These are phyloP conservation scores for Leptodirus hochenwartii DNA, from an alignment of 2,888 invertebrate genomes.

Conservation along the genomic window DNA sequence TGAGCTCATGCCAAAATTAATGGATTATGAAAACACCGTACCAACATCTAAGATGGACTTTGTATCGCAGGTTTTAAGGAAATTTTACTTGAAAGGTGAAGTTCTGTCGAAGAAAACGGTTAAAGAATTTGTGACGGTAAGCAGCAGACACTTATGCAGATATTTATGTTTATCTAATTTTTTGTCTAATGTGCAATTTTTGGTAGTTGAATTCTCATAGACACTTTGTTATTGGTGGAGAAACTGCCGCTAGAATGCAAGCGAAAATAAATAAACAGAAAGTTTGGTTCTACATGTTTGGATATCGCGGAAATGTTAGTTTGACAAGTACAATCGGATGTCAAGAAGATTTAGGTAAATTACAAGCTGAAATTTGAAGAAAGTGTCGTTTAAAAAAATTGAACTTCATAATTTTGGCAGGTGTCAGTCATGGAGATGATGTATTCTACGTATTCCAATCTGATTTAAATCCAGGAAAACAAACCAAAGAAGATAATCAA, in stretches of 20 bases:
- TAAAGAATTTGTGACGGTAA: no score
- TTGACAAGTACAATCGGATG: no score
- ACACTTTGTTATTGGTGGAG: slow-evolving; percentile 8
- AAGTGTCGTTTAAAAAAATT: no score
- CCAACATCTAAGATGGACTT: slow-evolving; percentile 13
- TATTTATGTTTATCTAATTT: no score
- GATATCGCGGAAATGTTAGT: no score
- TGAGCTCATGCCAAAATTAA: slow-evolving; percentile 21
- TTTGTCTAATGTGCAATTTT: no score
- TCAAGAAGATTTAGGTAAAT: slow-evolving; percentile 9
- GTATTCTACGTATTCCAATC: slow-evolving; percentile 25
- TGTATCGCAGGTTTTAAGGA: slow-evolving; percentile 20
- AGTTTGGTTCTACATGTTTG: slow-evolving; percentile 10
- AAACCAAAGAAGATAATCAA: slow-evolving; percentile 27
- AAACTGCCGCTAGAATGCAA: slow-evolving; percentile 9
- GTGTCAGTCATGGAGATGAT: slow-evolving; percentile 46
- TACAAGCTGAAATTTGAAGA: no score
- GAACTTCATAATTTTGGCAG: no score
- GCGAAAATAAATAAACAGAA: slow-evolving; percentile 10
- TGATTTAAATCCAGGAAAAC: slow-evolving; percentile 20
- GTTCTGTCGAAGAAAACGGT: slow-evolving; percentile 18
- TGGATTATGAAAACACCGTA: slow-evolving; percentile 24
- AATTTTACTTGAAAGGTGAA: slow-evolving; percentile 20
- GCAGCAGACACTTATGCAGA: no score
- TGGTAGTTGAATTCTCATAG: slow-evolving; percentile 10